Evolutionary conservation across 2,113 vertebrate genomes (phyloP).

Genomic region (Misgurnus anguillicaudatus): DNA sequence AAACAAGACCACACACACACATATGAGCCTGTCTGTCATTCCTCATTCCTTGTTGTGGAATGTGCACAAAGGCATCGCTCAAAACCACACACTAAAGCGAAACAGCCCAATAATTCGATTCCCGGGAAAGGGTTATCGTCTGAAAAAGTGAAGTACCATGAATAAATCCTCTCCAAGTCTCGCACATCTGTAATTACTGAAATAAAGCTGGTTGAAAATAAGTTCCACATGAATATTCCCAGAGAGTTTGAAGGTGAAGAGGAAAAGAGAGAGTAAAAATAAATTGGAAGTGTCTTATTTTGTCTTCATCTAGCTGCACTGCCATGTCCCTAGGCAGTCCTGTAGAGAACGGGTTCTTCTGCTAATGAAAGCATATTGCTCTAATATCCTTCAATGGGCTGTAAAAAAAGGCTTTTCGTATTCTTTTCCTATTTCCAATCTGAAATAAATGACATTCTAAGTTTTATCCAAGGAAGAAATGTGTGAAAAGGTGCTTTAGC

Average conservation of each 20-base stretch:
- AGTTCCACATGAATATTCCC: conserved; percentile 52
- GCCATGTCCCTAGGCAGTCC: conserved; percentile 1
- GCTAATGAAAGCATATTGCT: conserved; percentile 24
- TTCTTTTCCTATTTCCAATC: conserved; percentile 20
- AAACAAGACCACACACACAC: background rate
- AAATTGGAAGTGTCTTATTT: conserved; percentile 25
- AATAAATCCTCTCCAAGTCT: conserved; percentile 51
- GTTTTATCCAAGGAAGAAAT: background rate
- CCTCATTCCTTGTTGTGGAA: background rate
- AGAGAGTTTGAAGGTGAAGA: background rate
- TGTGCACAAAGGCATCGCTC: background rate
- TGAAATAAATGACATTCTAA: conserved; percentile 17
- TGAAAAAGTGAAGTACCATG: conserved; percentile 5
- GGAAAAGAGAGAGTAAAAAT: conserved; percentile 33
- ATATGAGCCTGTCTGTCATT: background rate
- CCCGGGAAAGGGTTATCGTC: conserved; percentile 31
- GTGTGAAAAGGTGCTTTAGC: background rate
- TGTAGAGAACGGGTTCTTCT: background rate
- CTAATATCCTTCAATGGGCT: conserved; percentile 1
- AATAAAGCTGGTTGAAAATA: conserved; percentile 56
- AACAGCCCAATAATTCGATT: conserved; percentile 53
- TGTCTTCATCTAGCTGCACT: background rate
- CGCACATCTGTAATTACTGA: conserved; percentile 55
- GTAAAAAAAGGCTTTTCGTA: conserved; percentile 2
- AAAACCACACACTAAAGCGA: conserved; percentile 37